Evolutionary conservation across 30 jellyfish, hydroid and myxozoan species (phyloP).

Genomic region (Aurelia aurita): DNA sequence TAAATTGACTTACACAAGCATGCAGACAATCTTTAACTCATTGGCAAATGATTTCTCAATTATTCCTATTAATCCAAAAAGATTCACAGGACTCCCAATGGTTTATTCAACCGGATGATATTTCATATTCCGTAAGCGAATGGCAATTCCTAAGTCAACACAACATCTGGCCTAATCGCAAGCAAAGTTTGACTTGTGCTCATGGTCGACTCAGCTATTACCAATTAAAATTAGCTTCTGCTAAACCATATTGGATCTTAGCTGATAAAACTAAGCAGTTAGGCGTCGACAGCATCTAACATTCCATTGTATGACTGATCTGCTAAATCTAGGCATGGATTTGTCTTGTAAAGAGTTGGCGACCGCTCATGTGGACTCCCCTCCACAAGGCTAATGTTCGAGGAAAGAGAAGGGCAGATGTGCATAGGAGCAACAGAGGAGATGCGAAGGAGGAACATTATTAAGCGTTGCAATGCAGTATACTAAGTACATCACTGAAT

Average conservation of each 20-base stretch:
- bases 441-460: too few species aligned
- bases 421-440: too few species aligned
- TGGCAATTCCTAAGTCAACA: slow-evolving; percentile 12
- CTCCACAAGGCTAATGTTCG: too few species aligned
- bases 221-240: slow-evolving; percentile 19
- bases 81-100: slow-evolving; percentile 7
- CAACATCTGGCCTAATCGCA: neutral
- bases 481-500: too few species aligned
- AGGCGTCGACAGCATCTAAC: slow-evolving; percentile 45
- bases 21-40: too few species aligned
- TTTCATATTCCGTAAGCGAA: slow-evolving; percentile 16
- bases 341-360: slow-evolving; percentile 27
- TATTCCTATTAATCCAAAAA: slow-evolving; percentile 30
- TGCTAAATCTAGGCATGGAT: slow-evolving; percentile 32
- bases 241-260: slow-evolving; percentile 29
- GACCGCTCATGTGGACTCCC: neutral
- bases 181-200: slow-evolving; percentile 35
- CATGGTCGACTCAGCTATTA: slow-evolving; percentile 31
- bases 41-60: neutral
- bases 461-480: too few species aligned
- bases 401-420: too few species aligned
- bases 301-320: slow-evolving; percentile 30
- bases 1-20: too few species aligned
- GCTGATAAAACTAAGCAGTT: slow-evolving; percentile 33
- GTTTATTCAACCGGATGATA: slow-evolving; percentile 7